Base-by-base conservation (phyloP, 2,888 invertebrate genomes). In the Orthonychiurus folsomi region DNA sequence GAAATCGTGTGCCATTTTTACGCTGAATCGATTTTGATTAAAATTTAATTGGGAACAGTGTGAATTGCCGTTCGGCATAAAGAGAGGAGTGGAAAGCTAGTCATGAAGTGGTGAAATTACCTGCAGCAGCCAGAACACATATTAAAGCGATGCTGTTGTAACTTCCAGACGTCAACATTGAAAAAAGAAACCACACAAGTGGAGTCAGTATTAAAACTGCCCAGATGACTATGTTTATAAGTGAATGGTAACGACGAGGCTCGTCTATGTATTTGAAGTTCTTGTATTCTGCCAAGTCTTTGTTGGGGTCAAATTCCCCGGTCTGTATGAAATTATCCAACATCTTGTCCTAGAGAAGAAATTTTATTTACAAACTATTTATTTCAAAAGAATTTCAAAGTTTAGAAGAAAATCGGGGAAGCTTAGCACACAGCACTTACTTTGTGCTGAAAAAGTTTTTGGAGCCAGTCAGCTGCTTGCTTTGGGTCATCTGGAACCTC, bases 371-470 rank as follows among this genome's bases (percentile, higher is more conserved):
- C n/a, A n/a, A n/a, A n/a, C n/a, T n/a, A n/a, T n/a, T n/a, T n/a
- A n/a, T n/a, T n/a, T n/a, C n/a, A n/a, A n/a, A n/a, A n/a, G n/a
- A n/a, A n/a, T 47, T 15, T 15, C 18, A 47, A 47, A 47, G 18
- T 18, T 47, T 47, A 47, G 12, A 15, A 47, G 12, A 18, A 18
- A 47, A 47, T 18, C 48, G 12, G 18, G 18, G 18, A 53, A n/a
- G 20, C 37, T 37, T 9, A 37, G 15, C 15, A 9, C 5, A 37
- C 37, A 37, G 37, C 37, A 37, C 37, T 15, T 80, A 90, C 92
- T 81, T 93, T 93, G 73, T 84, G 81, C 69, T 86, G 83, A 76
- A 89, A 96, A 47, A 89, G 79, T 60, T 89, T 82, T 72, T 90
- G 86, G 64, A 96, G 78, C 87, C 92, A 95, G 64, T 84, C 82